These are phyloP conservation scores for Smittia aterrima DNA, from an alignment of 2,888 invertebrate species.

Conservation along the genomic window DNA sequence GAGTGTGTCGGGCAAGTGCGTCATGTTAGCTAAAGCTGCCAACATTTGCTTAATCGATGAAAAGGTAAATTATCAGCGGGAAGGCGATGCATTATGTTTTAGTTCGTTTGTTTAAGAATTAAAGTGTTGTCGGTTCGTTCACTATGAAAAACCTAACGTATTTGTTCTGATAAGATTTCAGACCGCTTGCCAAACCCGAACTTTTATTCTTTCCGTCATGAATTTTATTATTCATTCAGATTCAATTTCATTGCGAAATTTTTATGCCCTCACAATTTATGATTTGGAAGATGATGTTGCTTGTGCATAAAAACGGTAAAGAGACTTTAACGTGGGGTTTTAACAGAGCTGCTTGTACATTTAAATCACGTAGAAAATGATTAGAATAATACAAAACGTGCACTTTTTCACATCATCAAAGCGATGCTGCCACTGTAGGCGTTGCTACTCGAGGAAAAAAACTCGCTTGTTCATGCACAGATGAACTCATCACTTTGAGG, in stretches of 20 bases:
- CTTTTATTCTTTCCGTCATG: not conserved
- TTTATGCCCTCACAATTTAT: not conserved
- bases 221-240: not conserved
- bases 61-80: not conserved
- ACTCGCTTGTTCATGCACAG: not conserved
- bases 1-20: not conserved
- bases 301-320: not conserved
- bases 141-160: no score
- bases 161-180: no score
- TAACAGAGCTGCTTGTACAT: not conserved
- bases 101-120: not conserved
- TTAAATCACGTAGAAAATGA: not conserved
- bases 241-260: not conserved
- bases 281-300: not conserved
- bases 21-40: not conserved
- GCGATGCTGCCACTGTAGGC: no score
- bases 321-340: not conserved
- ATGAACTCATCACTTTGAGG: slow-evolving; percentile 5
- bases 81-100: not conserved
- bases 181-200: not conserved
- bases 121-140: not conserved
- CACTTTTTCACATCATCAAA: not conserved
- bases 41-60: not conserved
- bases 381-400: slow-evolving; percentile 1
- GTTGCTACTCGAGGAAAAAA: no score